These are phyloP conservation scores for Drosophila histrio DNA, from an alignment of 2,888 invertebrate genomes.

Conservation along the genomic window DNA sequence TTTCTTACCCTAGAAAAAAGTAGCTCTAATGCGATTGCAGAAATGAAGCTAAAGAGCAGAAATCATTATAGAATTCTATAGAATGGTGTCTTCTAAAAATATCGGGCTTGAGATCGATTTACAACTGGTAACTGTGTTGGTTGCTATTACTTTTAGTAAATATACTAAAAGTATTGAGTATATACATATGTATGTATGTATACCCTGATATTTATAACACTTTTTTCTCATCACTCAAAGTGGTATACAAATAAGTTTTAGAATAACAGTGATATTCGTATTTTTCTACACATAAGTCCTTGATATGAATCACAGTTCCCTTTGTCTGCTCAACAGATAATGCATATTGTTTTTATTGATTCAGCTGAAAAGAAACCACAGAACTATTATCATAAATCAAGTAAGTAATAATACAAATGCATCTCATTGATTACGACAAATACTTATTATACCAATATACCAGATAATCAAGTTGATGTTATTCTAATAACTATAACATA, in stretches of 20 bases:
- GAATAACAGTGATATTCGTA: neutral
- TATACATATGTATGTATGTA: neutral
- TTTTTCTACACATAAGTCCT: conserved; percentile 8
- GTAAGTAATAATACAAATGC: conserved; percentile 33
- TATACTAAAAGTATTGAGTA: too few relatives aligned
- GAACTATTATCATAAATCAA: conserved; percentile 16
- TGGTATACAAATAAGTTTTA: neutral
- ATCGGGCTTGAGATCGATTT: too few relatives aligned
- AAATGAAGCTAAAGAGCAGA: neutral
- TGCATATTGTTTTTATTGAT: conserved; percentile 29
- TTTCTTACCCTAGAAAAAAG: neutral
- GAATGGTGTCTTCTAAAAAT: too few relatives aligned
- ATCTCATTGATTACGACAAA: conserved; percentile 24
- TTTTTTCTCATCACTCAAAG: neutral
- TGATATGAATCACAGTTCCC: conserved; percentile 31
- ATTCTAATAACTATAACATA: too few relatives aligned
- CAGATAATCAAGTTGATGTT: too few relatives aligned
- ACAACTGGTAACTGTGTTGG: too few relatives aligned
- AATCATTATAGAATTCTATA: neutral
- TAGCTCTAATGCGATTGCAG: neutral
- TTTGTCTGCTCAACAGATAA: conserved; percentile 2
- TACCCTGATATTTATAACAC: neutral
- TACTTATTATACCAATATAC: too few relatives aligned
- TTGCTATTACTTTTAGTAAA: too few relatives aligned
- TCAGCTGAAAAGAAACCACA: conserved; percentile 31